Evolutionary conservation across 2,888 invertebrate species (phyloP).

Genomic region (Brachylomia viminalis): DNA sequence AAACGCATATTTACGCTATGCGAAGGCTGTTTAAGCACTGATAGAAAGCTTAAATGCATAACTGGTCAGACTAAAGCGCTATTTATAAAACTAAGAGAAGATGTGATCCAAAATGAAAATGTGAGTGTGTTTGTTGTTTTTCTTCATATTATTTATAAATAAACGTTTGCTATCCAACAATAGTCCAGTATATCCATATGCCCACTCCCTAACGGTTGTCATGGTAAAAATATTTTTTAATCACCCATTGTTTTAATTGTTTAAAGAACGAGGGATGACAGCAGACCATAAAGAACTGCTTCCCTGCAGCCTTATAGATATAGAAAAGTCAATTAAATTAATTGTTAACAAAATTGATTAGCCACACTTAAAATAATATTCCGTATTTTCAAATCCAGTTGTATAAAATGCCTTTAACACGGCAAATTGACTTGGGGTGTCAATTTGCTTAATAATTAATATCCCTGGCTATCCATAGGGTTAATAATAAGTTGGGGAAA

Average conservation of each 20-base stretch:
- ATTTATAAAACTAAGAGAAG: slow-evolving; percentile 45
- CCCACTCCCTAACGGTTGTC: neutral
- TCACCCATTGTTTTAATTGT: neutral
- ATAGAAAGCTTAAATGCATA: slow-evolving; percentile 41
- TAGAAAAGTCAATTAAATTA: neutral
- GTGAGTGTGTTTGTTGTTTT: slow-evolving; percentile 32
- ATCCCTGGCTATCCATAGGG: neutral
- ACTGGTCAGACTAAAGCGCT: slow-evolving; percentile 34
- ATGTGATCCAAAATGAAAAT: slow-evolving; percentile 13
- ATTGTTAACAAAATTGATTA: neutral
- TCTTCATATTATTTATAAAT: neutral
- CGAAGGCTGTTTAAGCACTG: slow-evolving; percentile 55
- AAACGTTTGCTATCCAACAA: neutral
- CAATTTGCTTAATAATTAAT: neutral
- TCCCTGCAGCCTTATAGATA: neutral
- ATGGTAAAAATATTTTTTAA: neutral
- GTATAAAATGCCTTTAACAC: neutral
- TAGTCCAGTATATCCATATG: neutral
- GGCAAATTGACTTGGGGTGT: neutral
- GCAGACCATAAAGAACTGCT: neutral
- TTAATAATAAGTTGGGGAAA: neutral
- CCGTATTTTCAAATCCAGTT: neutral
- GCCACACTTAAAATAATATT: neutral
- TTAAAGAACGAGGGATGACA: too few species aligned
- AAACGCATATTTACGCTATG: slow-evolving; percentile 30